Base-by-base conservation (phyloP, 2,888 invertebrate species). In the Cremastobaeus sp. region DNA sequence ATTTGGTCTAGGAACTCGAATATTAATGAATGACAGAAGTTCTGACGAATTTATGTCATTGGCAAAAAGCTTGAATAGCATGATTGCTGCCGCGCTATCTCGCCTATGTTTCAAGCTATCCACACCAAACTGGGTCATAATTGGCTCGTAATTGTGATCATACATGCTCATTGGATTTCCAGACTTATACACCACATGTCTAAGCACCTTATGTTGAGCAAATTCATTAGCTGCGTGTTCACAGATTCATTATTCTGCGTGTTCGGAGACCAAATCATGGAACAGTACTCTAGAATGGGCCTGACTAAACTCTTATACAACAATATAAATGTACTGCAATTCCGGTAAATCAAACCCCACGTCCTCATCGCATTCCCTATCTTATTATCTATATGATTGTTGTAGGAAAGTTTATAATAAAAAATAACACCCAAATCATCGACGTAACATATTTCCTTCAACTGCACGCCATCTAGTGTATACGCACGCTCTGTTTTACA, bases 261-360 rank as follows among this genome's bases (percentile, higher is more conserved):
- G 8, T 21, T 4, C 11, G 30, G 48, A 25, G 17, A 30, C 48
- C 48, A 48, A n/a, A 48, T 18, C 6, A 48, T n/a, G 3, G 30
- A 32, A 32, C n/a, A 14, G n/a, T 48, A 48, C 18, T 32, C 32
- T n/a, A 48, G n/a, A 48, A 48, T 30, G 1, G 48, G 48, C 9
- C 30, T 14, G 9, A 32, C 32, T 6, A 48, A n/a, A 3, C 6
- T 17, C 8, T 45, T 45, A 12, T 25, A 45, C 12, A 45, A 28
- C 6, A 25, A 12, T 2, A 25, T 1, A 25, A 25, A 45, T 6
- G 45, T 45, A 12, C 9, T 11, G 2, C 12, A 12, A 45, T 45
- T 45, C 21, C 21, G 45, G 1, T 6, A 1, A 14, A 45, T 32
- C 15, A 48, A 48, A 8, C 48, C 48, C 48, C 30, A 48, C 0